Conservation (phyloP, 2,797 vertebrate species). For the Harpagifer antarcticus region DNA sequence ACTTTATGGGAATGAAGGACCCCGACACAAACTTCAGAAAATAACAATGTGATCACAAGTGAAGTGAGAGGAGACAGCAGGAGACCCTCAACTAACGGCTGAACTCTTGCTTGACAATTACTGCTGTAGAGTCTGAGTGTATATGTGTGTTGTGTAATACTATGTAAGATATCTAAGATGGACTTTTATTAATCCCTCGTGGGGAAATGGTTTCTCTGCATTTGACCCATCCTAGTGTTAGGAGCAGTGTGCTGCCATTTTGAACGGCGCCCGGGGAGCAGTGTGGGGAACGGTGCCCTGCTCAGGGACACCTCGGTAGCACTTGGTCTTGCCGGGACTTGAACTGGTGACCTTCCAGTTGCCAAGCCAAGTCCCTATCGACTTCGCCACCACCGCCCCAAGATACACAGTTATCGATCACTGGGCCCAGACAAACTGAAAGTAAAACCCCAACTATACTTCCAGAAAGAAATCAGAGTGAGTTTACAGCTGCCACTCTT, state of each 20-base stretch:
- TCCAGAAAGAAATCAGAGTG: slow-evolving; percentile 38
- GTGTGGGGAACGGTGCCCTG: no score
- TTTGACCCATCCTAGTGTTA: no score
- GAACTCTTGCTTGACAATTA: slow-evolving; percentile 5
- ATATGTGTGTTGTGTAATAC: background rate
- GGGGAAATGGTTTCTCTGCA: no score
- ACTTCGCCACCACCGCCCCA: no score
- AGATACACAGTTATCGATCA: background rate
- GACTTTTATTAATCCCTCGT: no score
- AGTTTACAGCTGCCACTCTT: slow-evolving; percentile 39
- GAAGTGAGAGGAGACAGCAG: background rate
- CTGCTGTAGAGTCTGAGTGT: background rate
- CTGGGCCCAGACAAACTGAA: background rate
- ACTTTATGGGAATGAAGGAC: background rate
- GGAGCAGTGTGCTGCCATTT: no score
- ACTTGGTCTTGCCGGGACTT: no score
- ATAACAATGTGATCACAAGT: background rate
- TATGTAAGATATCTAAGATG: no score
- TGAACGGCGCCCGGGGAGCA: no score
- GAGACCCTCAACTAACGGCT: background rate
- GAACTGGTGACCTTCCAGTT: no score
- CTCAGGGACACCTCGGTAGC: no score
- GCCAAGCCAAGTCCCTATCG: no score
- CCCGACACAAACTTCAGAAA: background rate
- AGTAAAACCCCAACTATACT: slow-evolving; percentile 27